Conservation (phyloP, 2,888 invertebrate genomes). For the Margaritifera margaritifera region DNA sequence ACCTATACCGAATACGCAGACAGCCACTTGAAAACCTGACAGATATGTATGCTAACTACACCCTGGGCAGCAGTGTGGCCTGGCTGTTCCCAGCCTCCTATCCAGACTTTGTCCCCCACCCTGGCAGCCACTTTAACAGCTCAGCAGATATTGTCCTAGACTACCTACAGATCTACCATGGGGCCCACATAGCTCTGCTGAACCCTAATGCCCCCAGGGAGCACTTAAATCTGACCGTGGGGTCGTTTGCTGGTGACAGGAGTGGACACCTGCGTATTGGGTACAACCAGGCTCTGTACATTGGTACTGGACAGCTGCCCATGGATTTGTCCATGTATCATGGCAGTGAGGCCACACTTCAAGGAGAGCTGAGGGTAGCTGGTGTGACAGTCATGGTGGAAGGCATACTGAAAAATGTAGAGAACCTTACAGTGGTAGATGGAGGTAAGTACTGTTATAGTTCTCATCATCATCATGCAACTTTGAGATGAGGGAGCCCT, state of each 20-base stretch:
- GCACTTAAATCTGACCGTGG: constrained; percentile 31
- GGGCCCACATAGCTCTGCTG: constrained; percentile 3
- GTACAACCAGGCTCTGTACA: constrained; percentile 50
- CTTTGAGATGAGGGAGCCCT: too few species aligned
- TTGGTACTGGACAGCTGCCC: constrained; percentile 49
- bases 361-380: constrained; percentile 53
- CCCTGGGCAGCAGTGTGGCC: constrained; percentile 35
- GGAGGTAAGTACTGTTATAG: constrained; percentile 31
- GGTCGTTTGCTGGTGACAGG: constrained; percentile 47
- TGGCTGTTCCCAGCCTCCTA: constrained; percentile 49
- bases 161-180: constrained; percentile 39
- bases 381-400: constrained; percentile 52
- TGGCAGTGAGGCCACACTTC: constrained; percentile 48
- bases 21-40: constrained; percentile 35
- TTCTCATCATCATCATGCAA: too few species aligned
- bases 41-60: constrained; percentile 24
- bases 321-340: constrained; percentile 46
- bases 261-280: constrained; percentile 50
- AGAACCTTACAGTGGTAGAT: constrained; percentile 59
- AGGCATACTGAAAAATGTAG: constrained; percentile 53
- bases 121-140: constrained; percentile 10
- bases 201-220: neutral
- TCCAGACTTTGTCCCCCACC: constrained; percentile 35
- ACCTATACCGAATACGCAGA: constrained; percentile 32
- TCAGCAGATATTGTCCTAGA: constrained; percentile 36